Base-by-base conservation (phyloP, 2,888 invertebrate genomes). In the Trachelus stipa region DNA sequence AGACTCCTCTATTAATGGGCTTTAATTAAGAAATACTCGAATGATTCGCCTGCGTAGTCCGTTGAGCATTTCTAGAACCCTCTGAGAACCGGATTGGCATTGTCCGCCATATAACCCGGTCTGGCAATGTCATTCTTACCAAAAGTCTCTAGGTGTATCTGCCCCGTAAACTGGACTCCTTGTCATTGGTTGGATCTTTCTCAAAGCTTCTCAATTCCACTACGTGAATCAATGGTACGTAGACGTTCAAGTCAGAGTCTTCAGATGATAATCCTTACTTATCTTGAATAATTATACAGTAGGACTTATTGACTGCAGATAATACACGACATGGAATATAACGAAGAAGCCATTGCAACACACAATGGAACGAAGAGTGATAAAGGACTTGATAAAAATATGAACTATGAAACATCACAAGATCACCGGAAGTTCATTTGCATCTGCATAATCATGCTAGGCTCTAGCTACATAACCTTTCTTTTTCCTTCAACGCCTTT, bases 11-110 rank as follows among this genome's bases (percentile, higher is more conserved):
- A 78, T 76, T 78, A 81, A 78, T 76, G 73, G 79, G 77, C 73
- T 81, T 80, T 79, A 81, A 80, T 81, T 81, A 80, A 81, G 79
- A 78, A 81, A 80, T 78, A 76, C 56, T 56, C 56, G 56, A 56
- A 56, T 23, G 56, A 56, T 56, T 56, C 56, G 56, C 56, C 9
- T 56, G 56, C 56, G 56, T 56, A 23, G 56, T 56, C 23, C 56
- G 23, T 15, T 56, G 23, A 56, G 23, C 56, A 56, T 56, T 56
- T 56, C 56, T 56, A 56, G 56, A 56, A 56, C 56, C 56, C 56
- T 56, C 56, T 56, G 56, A 56, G 56, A 56, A 56, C 56, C 56
- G 23, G 56, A 56, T 56, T 56, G 56, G 9, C 2, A 23, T 56
- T 56, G 23, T 56, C 56, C 56, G 56, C 56, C 56, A 23, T 56